Evolutionary conservation across 2,797 vertebrate species (phyloP), one percentile per base, ranked within the genome.

Genomic region (Allochrocebus solatus): DNA sequence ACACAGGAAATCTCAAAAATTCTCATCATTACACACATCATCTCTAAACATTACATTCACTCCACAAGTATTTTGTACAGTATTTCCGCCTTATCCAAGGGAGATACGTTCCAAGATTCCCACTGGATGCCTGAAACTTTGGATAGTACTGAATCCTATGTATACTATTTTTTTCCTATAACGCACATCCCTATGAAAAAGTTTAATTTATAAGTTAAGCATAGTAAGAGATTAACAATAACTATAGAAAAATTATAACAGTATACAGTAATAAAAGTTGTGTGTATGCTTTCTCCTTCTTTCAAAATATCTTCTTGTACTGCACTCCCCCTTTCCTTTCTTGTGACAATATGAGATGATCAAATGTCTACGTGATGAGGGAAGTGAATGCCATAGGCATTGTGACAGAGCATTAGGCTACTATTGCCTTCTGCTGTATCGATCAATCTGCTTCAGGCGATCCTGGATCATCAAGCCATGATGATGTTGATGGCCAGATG

Each of bases 401-500:
- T 46, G 43, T 19, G 43, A 33, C 41, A 9, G 4, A 2, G 16
- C 4, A 1, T 10, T 5, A 30, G 43, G 43, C 43, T 46, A 19
- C 8, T 5, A 10, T 5, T 17, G 28, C 43, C 75, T 76, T 30
- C 41, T 19, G 43, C 2, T 2, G 14, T 17, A 33, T 64, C 7
- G 0, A 33, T 33, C 61, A 33, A 64, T 64, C 75, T 53, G 33
- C 21, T 80, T 24, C 78, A 53, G 48, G 4, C 4, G 78, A n/a
- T 50, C 21, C 78, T 36, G 78, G 78, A n/a, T 53, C 46, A 79
- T 24, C 33, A 21, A 22, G 21, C 78, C 33, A 2, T 24, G 48
- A 36, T 3, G 3, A 24, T 4, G 21, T 2, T 2, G 3, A 36
- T 8, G 48, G 11, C 30, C 6, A n/a, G 48, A 8, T 53, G 19